Conservation (phyloP, 2,113 vertebrate genomes). For the Eublepharis macularius region DNA sequence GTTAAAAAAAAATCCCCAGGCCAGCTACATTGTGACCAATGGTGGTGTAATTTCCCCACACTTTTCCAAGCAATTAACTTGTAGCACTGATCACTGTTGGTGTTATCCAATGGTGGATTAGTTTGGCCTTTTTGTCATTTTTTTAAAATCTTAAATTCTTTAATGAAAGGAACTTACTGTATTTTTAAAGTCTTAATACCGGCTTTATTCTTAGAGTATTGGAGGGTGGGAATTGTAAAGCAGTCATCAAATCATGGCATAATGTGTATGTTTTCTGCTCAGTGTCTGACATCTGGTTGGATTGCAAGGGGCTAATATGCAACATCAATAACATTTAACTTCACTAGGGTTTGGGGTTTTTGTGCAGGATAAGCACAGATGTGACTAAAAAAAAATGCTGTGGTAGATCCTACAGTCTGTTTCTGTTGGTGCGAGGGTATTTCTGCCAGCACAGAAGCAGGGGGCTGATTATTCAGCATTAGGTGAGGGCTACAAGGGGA, state of each 20-base stretch:
- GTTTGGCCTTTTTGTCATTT: constrained; percentile 28
- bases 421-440: too few relatives aligned
- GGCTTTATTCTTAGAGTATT: constrained; percentile 28
- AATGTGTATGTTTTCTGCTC: constrained; percentile 48
- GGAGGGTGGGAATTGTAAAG: constrained; percentile 42
- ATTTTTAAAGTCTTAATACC: constrained; percentile 12
- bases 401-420: too few relatives aligned
- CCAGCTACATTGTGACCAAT: background rate
- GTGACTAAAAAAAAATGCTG: constrained; percentile 39
- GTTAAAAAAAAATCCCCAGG: background rate
- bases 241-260: constrained; percentile 52
- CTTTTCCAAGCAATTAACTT: constrained; percentile 15
- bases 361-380: background rate
- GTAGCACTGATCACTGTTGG: background rate
- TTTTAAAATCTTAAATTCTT: background rate
- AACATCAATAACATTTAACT: constrained; percentile 47
- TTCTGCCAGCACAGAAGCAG: too few relatives aligned
- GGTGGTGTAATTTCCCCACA: background rate
- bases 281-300: constrained; percentile 46
- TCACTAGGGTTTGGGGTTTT: background rate
- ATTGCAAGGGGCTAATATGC: constrained; percentile 14
- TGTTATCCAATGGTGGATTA: constrained; percentile 16
- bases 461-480: too few relatives aligned
- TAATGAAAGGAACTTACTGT: constrained; percentile 29
- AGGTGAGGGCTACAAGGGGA: too few relatives aligned